Base-by-base conservation (phyloP, 2,888 invertebrate species). In the Tupiocoris notatus region DNA sequence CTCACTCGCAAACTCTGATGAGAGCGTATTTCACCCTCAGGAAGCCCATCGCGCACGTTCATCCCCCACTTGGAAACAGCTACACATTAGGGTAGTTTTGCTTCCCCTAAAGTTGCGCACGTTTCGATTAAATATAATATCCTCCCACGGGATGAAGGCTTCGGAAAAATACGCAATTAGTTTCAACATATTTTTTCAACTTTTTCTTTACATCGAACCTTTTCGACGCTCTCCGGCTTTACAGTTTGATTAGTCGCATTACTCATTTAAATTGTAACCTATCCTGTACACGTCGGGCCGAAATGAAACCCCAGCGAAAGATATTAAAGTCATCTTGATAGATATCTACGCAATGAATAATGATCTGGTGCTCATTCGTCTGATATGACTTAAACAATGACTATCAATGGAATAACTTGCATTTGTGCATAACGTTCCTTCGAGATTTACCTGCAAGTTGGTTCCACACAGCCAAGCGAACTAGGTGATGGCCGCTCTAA, bases 51-150 rank as follows among this genome's bases (percentile, higher is more conserved):
- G 39, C 12, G 6, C 39, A 39, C 39, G 39, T 39, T 39, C 39
- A 39, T 39, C 39, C 39, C 39, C 39, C 12, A 39, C 3, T 12
- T 12, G 39, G 12, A 39, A 12, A 3, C 6, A 7, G 12, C 39
- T 39, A 39, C 39, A 3, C n/a, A n/a, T 3, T 3, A 39, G 39
- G 39, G 39, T 39, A 39, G 6, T 39, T 39, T 39, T 39, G 58
- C 20, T n/a, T 24, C 18, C 58, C 18, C 58, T 58, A 3, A 70
- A 70, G 23, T 70, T 58, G 58, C 58, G 70, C 70, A 22, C 58
- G 24, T 70, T 70, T 70, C 70, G 70, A 70, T 70, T 70, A 70
- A 70, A 70, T 70, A 70, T 70, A n/a, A n/a, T n/a, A 70, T 59
- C 70, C 70, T 39, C 23, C 67, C 17, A 67, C 54, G 67, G 56